Percentiles rank a stretch among this genome's conserved stretches.
Conservation (phyloP, 2,888 invertebrate genomes). For the Phortica okadai region DNA sequence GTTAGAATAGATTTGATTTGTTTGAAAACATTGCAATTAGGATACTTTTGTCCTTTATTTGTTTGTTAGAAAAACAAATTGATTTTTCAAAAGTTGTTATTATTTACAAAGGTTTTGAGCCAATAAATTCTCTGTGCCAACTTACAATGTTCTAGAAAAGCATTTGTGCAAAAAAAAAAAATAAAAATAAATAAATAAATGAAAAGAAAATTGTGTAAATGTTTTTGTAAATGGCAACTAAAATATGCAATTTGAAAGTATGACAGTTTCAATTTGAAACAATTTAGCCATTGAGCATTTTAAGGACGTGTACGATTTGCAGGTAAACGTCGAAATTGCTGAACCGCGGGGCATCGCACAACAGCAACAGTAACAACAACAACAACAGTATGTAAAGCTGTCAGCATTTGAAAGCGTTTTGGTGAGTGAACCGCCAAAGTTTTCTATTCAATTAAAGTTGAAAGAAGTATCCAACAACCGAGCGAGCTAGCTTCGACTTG, state of each 20-base stretch:
- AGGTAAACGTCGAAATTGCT: neutral
- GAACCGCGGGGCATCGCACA: neutral
- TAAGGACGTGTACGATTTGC: neutral
- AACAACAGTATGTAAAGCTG: neutral
- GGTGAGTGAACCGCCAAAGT: slow-evolving; percentile 6
- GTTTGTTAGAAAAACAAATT: too few relatives aligned
- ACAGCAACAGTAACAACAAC: neutral
- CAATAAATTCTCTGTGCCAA: too few relatives aligned
- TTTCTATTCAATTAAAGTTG: slow-evolving; percentile 18
- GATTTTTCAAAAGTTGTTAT: too few relatives aligned
- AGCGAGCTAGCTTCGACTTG: neutral
- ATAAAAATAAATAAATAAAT: too few relatives aligned
- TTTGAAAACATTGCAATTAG: too few relatives aligned
- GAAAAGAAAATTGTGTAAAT: too few relatives aligned
- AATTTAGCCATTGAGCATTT: neutral
- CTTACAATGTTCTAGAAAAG: too few relatives aligned
- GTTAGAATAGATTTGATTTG: too few relatives aligned
- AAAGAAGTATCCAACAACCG: neutral
- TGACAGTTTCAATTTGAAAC: neutral
- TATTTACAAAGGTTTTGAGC: too few relatives aligned
- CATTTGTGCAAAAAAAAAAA: too few relatives aligned
- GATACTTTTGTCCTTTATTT: too few relatives aligned
- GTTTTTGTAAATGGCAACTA: neutral
- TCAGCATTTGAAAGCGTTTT: neutral
- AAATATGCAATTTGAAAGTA: neutral